phyloP scores from a whole-genome alignment of 2,113 vertebrate genomes.

The Myanophis thanlyinensis region DNA sequence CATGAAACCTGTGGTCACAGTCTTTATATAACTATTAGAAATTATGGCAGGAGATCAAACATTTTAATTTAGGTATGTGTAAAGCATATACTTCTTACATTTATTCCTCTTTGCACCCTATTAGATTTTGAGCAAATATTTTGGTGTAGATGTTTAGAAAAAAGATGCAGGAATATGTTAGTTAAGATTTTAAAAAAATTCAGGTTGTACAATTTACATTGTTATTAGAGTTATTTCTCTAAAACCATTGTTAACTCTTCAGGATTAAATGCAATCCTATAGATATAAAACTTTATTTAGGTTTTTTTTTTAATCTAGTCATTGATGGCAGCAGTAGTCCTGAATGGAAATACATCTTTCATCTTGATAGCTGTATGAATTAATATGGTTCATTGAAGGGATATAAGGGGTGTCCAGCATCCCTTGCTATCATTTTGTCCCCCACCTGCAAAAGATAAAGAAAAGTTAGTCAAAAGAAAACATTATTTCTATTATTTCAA shows the following conservation, averaged over 20 bases:
- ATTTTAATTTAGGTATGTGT: not conserved
- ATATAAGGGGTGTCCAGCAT: conserved; percentile 88
- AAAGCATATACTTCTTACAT: not conserved
- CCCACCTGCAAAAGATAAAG: conserved; percentile 78
- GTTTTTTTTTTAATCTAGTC: not conserved
- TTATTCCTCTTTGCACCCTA: not conserved
- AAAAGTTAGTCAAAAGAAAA: conserved; percentile 30
- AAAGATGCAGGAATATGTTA: not conserved
- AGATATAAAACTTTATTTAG: conserved; percentile 17
- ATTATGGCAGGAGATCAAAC: not conserved
- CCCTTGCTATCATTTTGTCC: conserved; percentile 83
- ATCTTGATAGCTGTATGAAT: conserved; percentile 29
- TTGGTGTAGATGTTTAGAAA: not conserved
- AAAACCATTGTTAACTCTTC: not conserved
- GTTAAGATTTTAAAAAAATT: not conserved
- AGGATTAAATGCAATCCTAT: not conserved
- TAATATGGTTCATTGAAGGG: conserved; percentile 95
- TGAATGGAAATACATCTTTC: not conserved
- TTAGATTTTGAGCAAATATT: not conserved
- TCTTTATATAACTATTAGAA: not conserved
- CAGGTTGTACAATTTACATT: not conserved
- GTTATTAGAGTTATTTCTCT: not conserved
- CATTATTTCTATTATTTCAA: not conserved
- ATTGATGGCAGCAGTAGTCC: not conserved
- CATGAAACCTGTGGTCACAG: not conserved